Base-by-base conservation (phyloP, 2,888 invertebrate species). In the Thereva unica region DNA sequence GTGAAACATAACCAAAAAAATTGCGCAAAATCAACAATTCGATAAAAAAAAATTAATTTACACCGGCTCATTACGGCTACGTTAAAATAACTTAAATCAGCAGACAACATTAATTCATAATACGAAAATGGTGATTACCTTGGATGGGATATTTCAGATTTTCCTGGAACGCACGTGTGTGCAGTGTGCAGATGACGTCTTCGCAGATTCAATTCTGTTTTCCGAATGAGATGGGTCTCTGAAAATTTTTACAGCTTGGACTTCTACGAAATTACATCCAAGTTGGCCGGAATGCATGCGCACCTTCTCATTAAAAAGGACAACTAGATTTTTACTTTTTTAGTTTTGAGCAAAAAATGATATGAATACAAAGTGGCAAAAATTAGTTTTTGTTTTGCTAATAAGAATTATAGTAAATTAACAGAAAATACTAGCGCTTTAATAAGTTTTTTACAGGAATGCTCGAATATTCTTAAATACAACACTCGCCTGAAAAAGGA, bases 171-270 rank as follows among this genome's bases (percentile, higher is more conserved):
- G 71, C 68, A 70, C 69, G 71, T 71, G 71, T 69, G 72, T 71
- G 69, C 70, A 67, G 71, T 69, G 72, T 71, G 69, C 70, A 67
- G 64, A 68, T 65, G 70, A 69, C 66, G 71, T 71, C 71, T 71
- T 72, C 72, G 69, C 71, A 71, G 72, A 67, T 72, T 68, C 68
- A 72, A 69, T 69, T 72, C 72, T 71, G 69, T 59, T 72, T 71
- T 71, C 70, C 71, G 71, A 72, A 72, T 72, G 72, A 72, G 67
- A 52, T 53, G 1, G 23, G 23, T 23, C 23, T 23, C 23, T 23
- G 10, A 59, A 59, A 47, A 38, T 38, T 44, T 37, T 45, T 47
- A 47, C 37, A 45, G 12, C 47, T 38, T 38, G 38, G 45, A 59
- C 57, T 38, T 45, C 10, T 59, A 47, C 38, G 38, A 37, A 47